A percentile compares a stretch with the other conserved stretches of the same genome.
phyloP scores from a whole-genome alignment of 2,797 vertebrate genomes.

The Characodon lateralis region DNA sequence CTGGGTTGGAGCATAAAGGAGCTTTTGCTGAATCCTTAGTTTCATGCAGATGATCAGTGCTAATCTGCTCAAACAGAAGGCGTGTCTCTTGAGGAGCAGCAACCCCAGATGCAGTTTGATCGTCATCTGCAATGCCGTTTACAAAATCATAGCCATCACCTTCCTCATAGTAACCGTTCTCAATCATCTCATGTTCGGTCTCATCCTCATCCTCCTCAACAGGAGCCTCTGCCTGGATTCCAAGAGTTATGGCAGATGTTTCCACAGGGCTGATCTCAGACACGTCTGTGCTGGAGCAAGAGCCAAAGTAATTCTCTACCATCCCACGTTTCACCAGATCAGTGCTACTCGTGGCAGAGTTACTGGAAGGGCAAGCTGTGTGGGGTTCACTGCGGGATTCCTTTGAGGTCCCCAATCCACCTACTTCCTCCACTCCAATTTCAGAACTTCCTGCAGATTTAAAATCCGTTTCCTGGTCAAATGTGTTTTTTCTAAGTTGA shows the following conservation, averaged over 20 bases:
- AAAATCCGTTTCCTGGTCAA: slow-evolving; percentile 50
- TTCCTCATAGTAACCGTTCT: slow-evolving; percentile 97
- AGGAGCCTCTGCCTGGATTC: slow-evolving; percentile 66
- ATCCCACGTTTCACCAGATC: slow-evolving; percentile 95
- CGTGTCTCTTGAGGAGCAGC: slow-evolving; percentile 65
- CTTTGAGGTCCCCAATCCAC: slow-evolving; percentile 53
- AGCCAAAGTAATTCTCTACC: slow-evolving; percentile 97
- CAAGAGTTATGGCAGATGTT: slow-evolving; percentile 80
- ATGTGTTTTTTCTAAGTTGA: slow-evolving; percentile 30
- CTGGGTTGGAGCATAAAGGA: slow-evolving; percentile 82
- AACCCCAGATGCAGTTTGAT: slow-evolving; percentile 64
- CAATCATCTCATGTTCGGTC: slow-evolving; percentile 90
- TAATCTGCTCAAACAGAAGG: slow-evolving; percentile 75
- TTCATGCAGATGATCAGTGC: slow-evolving; percentile 80
- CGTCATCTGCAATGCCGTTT: slow-evolving; percentile 80
- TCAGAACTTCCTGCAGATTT: slow-evolving; percentile 68
- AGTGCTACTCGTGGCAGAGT: slow-evolving; percentile 87
- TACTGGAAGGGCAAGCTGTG: slow-evolving; percentile 77
- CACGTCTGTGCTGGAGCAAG: slow-evolving; percentile 86
- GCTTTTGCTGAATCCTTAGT: slow-evolving; percentile 78
- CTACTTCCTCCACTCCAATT: slow-evolving; percentile 45
- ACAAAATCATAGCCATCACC: slow-evolving; percentile 81
- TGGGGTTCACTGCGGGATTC: slow-evolving; percentile 75
- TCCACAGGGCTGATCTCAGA: slow-evolving; percentile 87
- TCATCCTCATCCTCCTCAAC: slow-evolving; percentile 75